Evolutionary conservation across 1,140 invertebrate genomes (phyloP).

Genomic region (Micrasema longulum): DNA sequence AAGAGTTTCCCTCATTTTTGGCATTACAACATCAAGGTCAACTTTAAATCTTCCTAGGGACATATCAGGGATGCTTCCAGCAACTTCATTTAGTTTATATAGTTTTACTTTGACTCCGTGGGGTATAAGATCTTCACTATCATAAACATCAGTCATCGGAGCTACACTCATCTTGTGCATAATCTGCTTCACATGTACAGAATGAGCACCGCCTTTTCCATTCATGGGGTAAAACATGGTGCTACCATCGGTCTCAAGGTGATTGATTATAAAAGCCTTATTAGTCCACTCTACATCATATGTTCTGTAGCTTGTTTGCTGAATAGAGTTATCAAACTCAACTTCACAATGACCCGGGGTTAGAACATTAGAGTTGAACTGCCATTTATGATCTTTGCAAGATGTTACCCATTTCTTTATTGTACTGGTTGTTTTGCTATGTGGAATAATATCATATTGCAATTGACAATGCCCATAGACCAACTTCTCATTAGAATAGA

Average conservation of each 20-base stretch:
- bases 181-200: constrained; percentile 60
- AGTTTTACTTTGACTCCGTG: constrained; percentile 3
- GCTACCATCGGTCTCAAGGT: constrained; percentile 28
- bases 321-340: constrained; percentile 56
- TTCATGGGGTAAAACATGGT: constrained; percentile 58
- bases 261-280: constrained; percentile 57
- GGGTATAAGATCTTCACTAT: constrained; percentile 6
- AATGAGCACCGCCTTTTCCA: constrained; percentile 59
- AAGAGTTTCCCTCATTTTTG: constrained; percentile 59
- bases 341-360: constrained; percentile 31
- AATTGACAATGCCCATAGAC: constrained; percentile 59
- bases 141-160: constrained; percentile 1
- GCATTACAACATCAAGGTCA: constrained; percentile 55
- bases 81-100: not conserved
- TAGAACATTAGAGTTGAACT: constrained; percentile 25
- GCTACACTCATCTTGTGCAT: constrained; percentile 11
- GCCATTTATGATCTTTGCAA: constrained; percentile 38
- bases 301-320: constrained; percentile 55
- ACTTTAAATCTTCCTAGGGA: constrained; percentile 58
- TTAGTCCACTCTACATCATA: constrained; percentile 57
- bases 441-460: constrained; percentile 53
- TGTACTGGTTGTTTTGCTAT: constrained; percentile 5
- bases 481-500: constrained; percentile 59
- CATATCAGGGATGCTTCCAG: constrained; percentile 56
- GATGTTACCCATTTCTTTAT: constrained; percentile 27